Base-by-base conservation (phyloP, 2,113 vertebrate genomes). In the Ictidomys tridecemlineatus region DNA sequence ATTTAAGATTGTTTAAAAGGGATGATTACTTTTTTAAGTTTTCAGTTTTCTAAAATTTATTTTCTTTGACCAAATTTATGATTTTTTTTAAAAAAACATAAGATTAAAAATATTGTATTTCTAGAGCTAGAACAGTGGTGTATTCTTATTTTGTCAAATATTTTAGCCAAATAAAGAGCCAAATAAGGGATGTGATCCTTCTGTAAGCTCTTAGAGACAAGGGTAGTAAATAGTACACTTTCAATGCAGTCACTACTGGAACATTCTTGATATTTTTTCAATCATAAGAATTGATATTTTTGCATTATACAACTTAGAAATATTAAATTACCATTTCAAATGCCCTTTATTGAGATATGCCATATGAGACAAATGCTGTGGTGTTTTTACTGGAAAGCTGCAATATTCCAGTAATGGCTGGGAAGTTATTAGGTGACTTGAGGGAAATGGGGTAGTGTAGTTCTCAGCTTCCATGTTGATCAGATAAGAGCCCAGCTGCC, bases 91-190 rank as follows among this genome's bases (percentile, higher is more conserved):
- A 73, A 80, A 53, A 45, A 51, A 51, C 42, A 85, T 74, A 58
- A 8, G 30, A 56, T 82, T 8, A 92, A 70, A 37, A 51, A 51
- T 51, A 51, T 51, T 32, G 20, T 14, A 77, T 70, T 70, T 92
- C 1, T 39, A 70, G 51, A 51, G 28, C 20, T 5, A 70, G n/a
- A 94, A 8, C 17, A 69, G 32, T 86, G 16, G 2, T 22, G 4
- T 56, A 11, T 89, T 94, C 77, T 61, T 93, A 45, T 82, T 87
- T 91, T 94, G 17, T 93, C 82, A 87, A 77, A n/a, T 76, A 85
- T 48, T 89, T 82, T 63, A 83, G 32, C 22, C 53, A 83, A 91
- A 63, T 58, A 89, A 80, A 42, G 34, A 11, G 18, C 18, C 87
- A 79, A 69, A 24, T 86, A 53, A 86, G 13, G 48, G 93, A 84